Base-by-base conservation (phyloP, 2,888 invertebrate species). In the Entomobrya proxima region DNA sequence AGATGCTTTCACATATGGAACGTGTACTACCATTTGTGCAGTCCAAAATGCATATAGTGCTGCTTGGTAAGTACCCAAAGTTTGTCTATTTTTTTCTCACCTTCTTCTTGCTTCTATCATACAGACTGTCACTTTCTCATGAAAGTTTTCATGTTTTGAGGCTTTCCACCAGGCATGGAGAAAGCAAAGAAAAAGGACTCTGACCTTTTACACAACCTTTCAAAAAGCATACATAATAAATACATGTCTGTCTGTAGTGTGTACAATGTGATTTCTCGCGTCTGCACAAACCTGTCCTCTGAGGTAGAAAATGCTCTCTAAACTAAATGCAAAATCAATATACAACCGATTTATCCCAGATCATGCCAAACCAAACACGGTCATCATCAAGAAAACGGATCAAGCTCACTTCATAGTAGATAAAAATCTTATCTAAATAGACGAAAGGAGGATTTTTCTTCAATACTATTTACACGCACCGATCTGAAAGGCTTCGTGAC, bases 401-500 rank as follows among this genome's bases (percentile, higher is more conserved):
- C 55, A 55, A 55, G 55, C 55, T 24, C 55, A 55, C 55, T 55
- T 18, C 11, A 55, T 4, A 4, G 2, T 55, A 18, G 9, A 55
- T 18, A 55, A 55, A 55, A 55, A n/a, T 24, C 21, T 55, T 55
- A 55, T 55, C 55, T 18, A 18, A 55, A 55, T 24, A 24, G 55
- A 55, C 21, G 15, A 21, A 21, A 32, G 32, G 21, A 67, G 24
- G 50, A 15, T 11, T 37, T 67, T 67, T n/a, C n/a, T 18, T 52
- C n/a, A 27, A 77, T 13, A 64, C 24, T 67, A 15, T 79, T 50
- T 69, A 13, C 44, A 58, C 86, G 24, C 90, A 92, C 92, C 92
- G 50, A 92, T 92, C 89, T 92, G 92, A 86, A 92, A 92, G 4
- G 92, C 92, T 88, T 92, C 92, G 88, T 92, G 91, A 89, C 93